Evolutionary conservation across 2,113 vertebrate genomes (phyloP), one percentile per base, ranked within the genome.

Genomic region (Chascanopsetta lugubris): DNA sequence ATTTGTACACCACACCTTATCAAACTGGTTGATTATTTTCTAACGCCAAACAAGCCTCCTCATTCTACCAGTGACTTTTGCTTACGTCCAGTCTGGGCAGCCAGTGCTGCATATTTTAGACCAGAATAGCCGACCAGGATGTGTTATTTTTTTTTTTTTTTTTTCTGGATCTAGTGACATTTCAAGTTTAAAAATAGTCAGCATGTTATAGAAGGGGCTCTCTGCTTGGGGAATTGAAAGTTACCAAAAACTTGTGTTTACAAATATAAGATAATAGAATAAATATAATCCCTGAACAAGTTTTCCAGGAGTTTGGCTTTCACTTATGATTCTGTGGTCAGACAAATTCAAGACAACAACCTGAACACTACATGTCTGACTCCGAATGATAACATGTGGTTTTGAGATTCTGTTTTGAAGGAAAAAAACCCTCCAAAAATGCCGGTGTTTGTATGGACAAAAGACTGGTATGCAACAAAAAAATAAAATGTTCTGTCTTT

Each of bases 121-220:
- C 69, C 6, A 43, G 62, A 75, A 75, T 58, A 67, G 67, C 20
- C 2, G 18, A 46, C 61, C 49, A 47, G 61, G 54, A 69, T 75
- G 71, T 71, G n/a, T n/a, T n/a, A n/a, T n/a, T n/a, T n/a, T n/a
- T n/a, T n/a, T 70, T 1, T 45, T 21, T 70, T 1, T 45, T 21
- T 30, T 2, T 32, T 22, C 27, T 61, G 26, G 27, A 48, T 30
- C 20, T 21, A 2, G 67, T 56, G 61, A 26, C 1, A 22, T 24
- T 50, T 53, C 45, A 34, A 36, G 43, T 36, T 61, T 48, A 62
- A 75, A 63, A 72, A 72, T 80, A 75, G 15, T 42, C 26, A 21
- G 6, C 2, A 29, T 29, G 51, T 51, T n/a, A 32, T 46, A 51
- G 21, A 27, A 49, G 26, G 21, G 38, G 13, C 7, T 42, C 15